A percentile compares a stretch with the other conserved stretches of the same genome.
These are phyloP conservation scores for Lasioglossum baleicum DNA, from an alignment of 1,140 invertebrate species.

Conservation along the genomic window DNA sequence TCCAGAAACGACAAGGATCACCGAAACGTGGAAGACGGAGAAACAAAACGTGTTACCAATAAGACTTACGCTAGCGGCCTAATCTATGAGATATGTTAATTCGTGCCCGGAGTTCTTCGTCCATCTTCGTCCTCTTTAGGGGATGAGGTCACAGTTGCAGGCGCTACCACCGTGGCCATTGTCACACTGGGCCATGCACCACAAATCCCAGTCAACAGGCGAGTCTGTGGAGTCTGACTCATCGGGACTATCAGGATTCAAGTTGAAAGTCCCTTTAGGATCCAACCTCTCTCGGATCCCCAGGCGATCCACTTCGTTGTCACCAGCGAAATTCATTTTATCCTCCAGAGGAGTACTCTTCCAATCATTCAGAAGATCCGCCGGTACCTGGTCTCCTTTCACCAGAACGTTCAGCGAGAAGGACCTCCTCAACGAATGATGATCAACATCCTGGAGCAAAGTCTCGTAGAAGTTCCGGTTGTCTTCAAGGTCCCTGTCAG, in stretches of 20 bases:
- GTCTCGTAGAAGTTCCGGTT: background rate
- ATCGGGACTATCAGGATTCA: background rate
- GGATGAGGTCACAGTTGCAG: conserved; percentile 82
- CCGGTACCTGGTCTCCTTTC: background rate
- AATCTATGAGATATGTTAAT: conserved; percentile 55
- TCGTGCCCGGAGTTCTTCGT: background rate
- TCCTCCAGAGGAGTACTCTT: background rate
- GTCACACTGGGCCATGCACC: conserved; percentile 78
- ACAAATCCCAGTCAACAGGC: conserved; percentile 73
- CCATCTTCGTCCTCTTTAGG: conserved; percentile 50
- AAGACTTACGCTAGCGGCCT: conserved; percentile 38
- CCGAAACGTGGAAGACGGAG: background rate
- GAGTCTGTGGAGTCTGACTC: background rate
- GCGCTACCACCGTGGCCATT: conserved; percentile 80
- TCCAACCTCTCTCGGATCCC: no score
- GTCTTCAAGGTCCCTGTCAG: no score
- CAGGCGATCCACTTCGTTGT: background rate
- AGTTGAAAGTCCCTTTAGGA: background rate
- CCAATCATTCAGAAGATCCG: background rate
- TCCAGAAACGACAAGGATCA: background rate
- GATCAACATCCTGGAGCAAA: background rate
- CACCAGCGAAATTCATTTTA: background rate
- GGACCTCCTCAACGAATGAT: background rate
- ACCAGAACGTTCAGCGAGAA: no score
- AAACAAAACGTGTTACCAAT: conserved; percentile 1